A percentile compares a stretch with the other conserved stretches of the same genome.
phyloP scores from a whole-genome alignment of 2,888 invertebrate genomes.

The Eupithecia centaureata region DNA sequence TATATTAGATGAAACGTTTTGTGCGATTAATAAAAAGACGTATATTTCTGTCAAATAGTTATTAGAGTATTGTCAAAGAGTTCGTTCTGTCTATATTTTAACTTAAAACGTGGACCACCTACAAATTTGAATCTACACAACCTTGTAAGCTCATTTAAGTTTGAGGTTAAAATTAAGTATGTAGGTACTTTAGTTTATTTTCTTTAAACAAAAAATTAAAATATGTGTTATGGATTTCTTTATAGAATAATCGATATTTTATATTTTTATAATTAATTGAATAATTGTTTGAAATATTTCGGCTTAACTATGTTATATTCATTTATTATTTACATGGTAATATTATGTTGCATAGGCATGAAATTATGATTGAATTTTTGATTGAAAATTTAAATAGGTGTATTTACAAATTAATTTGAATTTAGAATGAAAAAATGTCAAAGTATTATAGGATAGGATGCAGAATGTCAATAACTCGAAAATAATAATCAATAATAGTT shows the following conservation, averaged over 20 bases:
- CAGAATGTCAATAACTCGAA: constrained; percentile 11
- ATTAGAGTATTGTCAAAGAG: constrained; percentile 75
- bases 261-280: background rate
- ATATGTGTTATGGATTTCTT: background rate
- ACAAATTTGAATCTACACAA: constrained; percentile 72
- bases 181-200: no score
- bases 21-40: constrained; percentile 69
- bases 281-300: background rate
- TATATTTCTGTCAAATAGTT: constrained; percentile 70
- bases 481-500: background rate
- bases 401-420: constrained; percentile 11
- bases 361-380: background rate
- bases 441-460: background rate
- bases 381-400: background rate
- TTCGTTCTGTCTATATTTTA: constrained; percentile 57
- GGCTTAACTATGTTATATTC: background rate
- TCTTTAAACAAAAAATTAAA: background rate
- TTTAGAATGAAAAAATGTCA: constrained; percentile 1
- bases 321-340: constrained; percentile 2
- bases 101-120: constrained; percentile 58
- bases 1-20: constrained; percentile 53
- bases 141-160: constrained; percentile 70
- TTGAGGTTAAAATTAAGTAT: background rate
- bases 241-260: background rate
- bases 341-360: background rate